Base-by-base conservation (phyloP, 2,888 invertebrate genomes). In the Keiferia lycopersicella region DNA sequence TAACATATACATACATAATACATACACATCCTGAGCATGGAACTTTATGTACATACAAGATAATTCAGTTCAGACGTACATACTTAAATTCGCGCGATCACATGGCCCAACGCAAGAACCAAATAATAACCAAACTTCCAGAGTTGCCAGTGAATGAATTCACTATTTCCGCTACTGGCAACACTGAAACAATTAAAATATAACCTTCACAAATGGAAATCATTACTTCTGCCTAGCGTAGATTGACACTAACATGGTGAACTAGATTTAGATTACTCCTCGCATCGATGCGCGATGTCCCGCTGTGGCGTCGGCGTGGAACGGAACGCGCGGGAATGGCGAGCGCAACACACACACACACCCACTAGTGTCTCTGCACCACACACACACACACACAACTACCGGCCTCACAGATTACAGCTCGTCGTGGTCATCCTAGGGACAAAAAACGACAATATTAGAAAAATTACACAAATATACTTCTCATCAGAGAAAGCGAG, bases 371-470 rank as follows among this genome's bases (percentile, higher is more conserved):
- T 88, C 88, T 84, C 77, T 66, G 18, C 38, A 12, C 22, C 50
- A 59, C 66, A 18, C 65, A 60, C 56, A 56, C 56, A 56, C 34
- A 67, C 71, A 73, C 80, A 76, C 77, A 74, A 18, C 18, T 79
- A 11, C 18, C 22, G 26, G 75, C 80, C n/a, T 77, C 71, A 45
- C 45, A n/a, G 20, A 73, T 86, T 90, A 91, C 86, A 91, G 78
- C 81, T 91, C 91, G 71, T 91, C 91, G 80, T 91, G 91, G 59
- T 91, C 91, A 77, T 91, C 91, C 91, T 91, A 87, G 48, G 66
- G 66, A 84, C 77, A 84, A 87, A 75, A 58, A 53, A 73, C 63
- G 22, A 4, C 2, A 14, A 14, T 6, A 14, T 53, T 22, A 22
- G 26, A 2, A 53, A 6, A 14, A 3, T 14, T 22, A 14, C 0